Conservation (phyloP, 2,797 vertebrate species). For the Hypotaenidia okinawae region DNA sequence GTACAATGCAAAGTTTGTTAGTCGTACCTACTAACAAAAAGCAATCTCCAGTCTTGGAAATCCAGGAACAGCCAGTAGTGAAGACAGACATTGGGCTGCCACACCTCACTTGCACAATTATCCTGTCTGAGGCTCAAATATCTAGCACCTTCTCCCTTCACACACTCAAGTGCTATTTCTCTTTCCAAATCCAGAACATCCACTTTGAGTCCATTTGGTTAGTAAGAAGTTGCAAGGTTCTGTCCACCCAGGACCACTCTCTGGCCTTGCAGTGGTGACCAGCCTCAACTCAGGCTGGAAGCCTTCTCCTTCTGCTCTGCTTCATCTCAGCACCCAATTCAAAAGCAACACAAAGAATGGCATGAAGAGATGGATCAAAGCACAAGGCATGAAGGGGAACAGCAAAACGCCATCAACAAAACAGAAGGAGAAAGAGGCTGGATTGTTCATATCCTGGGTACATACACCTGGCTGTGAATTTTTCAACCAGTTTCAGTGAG, state of each 20-base stretch:
- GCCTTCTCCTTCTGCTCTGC: neutral
- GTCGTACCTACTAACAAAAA: neutral
- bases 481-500: neutral
- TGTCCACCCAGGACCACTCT: neutral
- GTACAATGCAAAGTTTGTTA: neutral
- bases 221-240: neutral
- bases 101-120: neutral
- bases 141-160: neutral
- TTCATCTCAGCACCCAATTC: neutral
- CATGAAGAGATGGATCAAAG: fast-evolving
- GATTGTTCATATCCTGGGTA: neutral
- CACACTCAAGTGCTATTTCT: neutral
- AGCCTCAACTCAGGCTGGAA: neutral
- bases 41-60: neutral
- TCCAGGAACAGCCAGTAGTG: neutral
- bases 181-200: neutral
- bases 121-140: neutral
- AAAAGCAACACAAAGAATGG: neutral
- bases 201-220: neutral
- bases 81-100: neutral
- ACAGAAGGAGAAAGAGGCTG: neutral
- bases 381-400: fast-evolving
- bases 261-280: neutral
- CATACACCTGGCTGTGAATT: fast-evolving
- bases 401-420: neutral